These are phyloP conservation scores for Vanacampus margaritifer DNA, from an alignment of 2,113 vertebrate species.

Conservation along the genomic window DNA sequence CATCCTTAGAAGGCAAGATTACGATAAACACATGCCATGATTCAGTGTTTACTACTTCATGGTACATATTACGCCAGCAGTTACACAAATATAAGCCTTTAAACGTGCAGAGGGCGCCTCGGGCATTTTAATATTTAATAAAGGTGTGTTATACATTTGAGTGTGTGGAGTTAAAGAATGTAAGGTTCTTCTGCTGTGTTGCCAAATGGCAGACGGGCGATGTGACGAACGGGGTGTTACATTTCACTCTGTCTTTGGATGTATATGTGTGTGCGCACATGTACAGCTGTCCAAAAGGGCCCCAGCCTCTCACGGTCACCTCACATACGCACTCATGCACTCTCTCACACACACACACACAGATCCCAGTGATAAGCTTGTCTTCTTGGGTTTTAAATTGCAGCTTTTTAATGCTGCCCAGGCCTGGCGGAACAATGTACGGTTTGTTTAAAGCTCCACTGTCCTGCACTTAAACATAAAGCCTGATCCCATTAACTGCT, in stretches of 20 bases:
- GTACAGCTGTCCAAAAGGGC: slow-evolving; percentile 53
- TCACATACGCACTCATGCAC: slow-evolving; percentile 6
- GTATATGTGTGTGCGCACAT: slow-evolving; percentile 9
- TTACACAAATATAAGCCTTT: background rate
- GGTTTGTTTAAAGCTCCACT: slow-evolving; percentile 41
- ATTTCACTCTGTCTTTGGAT: slow-evolving; percentile 33
- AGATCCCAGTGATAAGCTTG: slow-evolving; percentile 31
- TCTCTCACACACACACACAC: slow-evolving; percentile 15
- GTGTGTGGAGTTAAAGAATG: background rate
- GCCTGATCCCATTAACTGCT: slow-evolving; percentile 44
- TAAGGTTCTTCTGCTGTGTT: slow-evolving; percentile 8
- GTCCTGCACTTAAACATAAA: slow-evolving; percentile 40
- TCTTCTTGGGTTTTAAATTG: slow-evolving; percentile 54
- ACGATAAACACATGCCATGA: background rate
- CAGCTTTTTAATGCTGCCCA: slow-evolving; percentile 32
- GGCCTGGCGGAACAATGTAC: slow-evolving; percentile 40
- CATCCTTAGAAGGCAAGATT: background rate
- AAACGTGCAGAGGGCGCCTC: no score
- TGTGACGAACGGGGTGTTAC: slow-evolving; percentile 25
- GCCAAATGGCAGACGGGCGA: slow-evolving; percentile 27
- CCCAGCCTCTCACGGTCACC: slow-evolving; percentile 52
- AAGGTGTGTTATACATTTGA: background rate
- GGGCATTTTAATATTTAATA: background rate
- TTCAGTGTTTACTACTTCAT: background rate
- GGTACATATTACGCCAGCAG: background rate